A percentile compares a stretch with the other conserved stretches of the same genome.
Conservation (phyloP, 92 coral and sea anemone genomes). For the Zoanthus sansibaricus region DNA sequence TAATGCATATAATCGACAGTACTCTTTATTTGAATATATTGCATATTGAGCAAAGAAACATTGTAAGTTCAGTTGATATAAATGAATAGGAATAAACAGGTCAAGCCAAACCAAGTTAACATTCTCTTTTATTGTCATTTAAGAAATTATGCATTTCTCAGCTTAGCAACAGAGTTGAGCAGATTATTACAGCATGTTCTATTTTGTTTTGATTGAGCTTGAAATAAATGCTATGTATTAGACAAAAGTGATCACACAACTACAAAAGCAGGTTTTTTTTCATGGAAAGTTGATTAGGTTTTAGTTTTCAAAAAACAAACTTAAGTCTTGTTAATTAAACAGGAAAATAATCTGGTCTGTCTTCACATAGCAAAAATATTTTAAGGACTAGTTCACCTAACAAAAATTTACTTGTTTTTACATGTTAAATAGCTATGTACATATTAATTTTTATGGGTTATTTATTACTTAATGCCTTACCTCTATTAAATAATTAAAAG, state of each 20-base stretch:
- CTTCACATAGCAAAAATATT: conserved; percentile 9
- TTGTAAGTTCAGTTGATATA: conserved; percentile 1
- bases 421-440: neutral
- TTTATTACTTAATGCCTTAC: conserved; percentile 7
- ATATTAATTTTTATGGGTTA: conserved; percentile 1
- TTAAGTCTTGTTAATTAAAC: neutral
- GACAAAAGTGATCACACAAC: conserved; percentile 4
- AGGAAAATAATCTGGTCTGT: conserved; percentile 3
- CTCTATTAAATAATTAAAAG: conserved; percentile 7
- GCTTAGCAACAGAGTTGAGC: neutral
- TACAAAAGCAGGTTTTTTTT: neutral
- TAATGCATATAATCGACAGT: neutral
- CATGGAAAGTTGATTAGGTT: neutral
- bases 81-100: neutral
- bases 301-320: conserved; percentile 5
- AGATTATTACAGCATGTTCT: conserved; percentile 16
- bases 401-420: conserved; percentile 4
- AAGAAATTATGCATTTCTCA: neutral
- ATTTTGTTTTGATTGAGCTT: conserved; percentile 1
- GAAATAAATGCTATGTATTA: neutral
- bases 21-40: neutral
- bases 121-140: neutral
- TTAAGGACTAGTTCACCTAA: conserved; percentile 7
- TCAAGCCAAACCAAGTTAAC: conserved; percentile 9
- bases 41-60: conserved; percentile 19